These are phyloP conservation scores for Oceanites oceanicus DNA, from an alignment of 2,113 vertebrate genomes.

Conservation along the genomic window DNA sequence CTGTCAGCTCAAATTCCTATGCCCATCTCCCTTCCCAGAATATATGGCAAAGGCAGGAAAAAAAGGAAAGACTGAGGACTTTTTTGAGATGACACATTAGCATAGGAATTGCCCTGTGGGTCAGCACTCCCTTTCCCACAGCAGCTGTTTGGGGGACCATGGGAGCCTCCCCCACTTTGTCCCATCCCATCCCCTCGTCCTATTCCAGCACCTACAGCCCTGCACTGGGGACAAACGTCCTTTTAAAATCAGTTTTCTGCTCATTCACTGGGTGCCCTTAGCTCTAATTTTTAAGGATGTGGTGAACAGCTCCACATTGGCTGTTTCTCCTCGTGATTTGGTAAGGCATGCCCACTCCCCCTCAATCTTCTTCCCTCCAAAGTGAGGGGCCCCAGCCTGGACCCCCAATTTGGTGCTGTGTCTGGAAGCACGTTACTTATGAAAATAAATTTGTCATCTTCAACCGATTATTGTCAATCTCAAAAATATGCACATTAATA, in stretches of 20 bases:
- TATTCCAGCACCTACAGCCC: background rate
- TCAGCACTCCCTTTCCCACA: background rate
- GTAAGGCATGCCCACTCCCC: background rate
- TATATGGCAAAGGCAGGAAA: background rate
- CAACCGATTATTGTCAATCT: background rate
- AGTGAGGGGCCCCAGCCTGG: background rate
- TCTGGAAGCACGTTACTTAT: background rate
- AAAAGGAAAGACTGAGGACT: background rate
- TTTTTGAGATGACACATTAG: background rate
- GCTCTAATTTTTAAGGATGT: background rate
- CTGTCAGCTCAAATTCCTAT: background rate
- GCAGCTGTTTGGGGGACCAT: background rate
- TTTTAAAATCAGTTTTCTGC: background rate
- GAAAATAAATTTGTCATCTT: background rate
- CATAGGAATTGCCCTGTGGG: background rate
- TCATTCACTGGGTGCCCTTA: background rate
- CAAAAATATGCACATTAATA: background rate
- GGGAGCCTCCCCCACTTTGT: rapidly evolving
- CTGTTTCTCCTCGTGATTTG: background rate
- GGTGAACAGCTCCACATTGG: background rate
- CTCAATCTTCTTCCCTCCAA: background rate
- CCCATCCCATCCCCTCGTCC: background rate
- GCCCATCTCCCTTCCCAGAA: background rate
- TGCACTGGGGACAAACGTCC: background rate
- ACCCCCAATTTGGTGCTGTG: background rate